Percentiles rank a stretch among this genome's conserved stretches.
These are phyloP conservation scores for Bedellia somnulentella DNA, from an alignment of 2,888 invertebrate genomes.

Conservation along the genomic window DNA sequence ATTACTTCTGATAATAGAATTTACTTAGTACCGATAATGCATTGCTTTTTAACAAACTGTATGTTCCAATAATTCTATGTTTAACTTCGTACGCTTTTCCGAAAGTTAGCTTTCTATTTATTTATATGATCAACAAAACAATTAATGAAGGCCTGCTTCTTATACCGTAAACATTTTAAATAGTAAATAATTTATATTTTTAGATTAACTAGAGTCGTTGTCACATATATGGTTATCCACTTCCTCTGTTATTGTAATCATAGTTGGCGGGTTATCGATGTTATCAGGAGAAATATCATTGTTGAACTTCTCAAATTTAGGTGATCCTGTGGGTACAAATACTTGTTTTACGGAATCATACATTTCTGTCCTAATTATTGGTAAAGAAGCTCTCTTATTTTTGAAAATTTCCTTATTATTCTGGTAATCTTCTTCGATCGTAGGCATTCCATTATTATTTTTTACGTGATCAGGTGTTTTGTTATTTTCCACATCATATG, in stretches of 20 bases:
- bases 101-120: no score
- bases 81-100: no score
- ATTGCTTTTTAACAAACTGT: no score
- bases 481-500: constrained; percentile 55
- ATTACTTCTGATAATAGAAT: no score
- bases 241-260: constrained; percentile 55
- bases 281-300: constrained; percentile 48
- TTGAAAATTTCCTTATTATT: constrained; percentile 24
- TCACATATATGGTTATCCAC: constrained; percentile 23
- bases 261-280: constrained; percentile 25
- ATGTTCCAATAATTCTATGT: no score
- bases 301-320: constrained; percentile 60
- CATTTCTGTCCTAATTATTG: constrained; percentile 46
- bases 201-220: constrained; percentile 30
- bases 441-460: constrained; percentile 24
- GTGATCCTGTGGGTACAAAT: constrained; percentile 50
- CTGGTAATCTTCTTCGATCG: constrained; percentile 36
- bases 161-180: no score
- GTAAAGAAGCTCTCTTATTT: constrained; percentile 41
- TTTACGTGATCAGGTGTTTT: constrained; percentile 16
- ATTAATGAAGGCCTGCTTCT: no score
- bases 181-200: no score
- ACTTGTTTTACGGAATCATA: constrained; percentile 60
- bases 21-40: no score
- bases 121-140: no score